phyloP scores from a whole-genome alignment of 2,797 vertebrate genomes.

The Lagorchestes hirsutus region DNA sequence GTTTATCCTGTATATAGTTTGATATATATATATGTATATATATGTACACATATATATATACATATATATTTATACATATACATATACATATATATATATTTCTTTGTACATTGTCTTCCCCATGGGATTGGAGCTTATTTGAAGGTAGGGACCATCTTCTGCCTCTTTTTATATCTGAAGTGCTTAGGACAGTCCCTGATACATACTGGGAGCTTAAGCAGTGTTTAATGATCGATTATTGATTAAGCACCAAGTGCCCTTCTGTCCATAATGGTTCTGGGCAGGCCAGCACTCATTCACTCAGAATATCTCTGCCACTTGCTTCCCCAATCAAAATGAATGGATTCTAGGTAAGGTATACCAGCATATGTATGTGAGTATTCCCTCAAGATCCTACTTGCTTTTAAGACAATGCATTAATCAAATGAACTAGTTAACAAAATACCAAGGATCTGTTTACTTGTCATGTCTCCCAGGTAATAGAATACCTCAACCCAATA shows the following conservation, averaged over 20 bases:
- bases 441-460: background rate
- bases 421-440: background rate
- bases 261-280: background rate
- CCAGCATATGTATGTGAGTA: background rate
- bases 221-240: background rate
- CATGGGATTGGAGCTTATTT: background rate
- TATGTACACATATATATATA: too few species aligned
- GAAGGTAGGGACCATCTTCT: background rate
- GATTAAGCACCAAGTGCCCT: background rate
- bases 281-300: background rate
- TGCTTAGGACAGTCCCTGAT: background rate
- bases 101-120: background rate
- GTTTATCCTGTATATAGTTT: too few species aligned
- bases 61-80: too few species aligned
- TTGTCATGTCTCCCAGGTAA: background rate
- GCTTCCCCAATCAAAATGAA: background rate
- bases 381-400: background rate
- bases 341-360: background rate
- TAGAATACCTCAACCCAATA: background rate
- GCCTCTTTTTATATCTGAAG: background rate
- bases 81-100: too few species aligned
- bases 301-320: background rate
- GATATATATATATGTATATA: too few species aligned
- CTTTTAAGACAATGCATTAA: background rate
- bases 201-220: background rate